These are phyloP conservation scores for Suillia variegata DNA, from an alignment of 2,888 invertebrate species.

Conservation along the genomic window DNA sequence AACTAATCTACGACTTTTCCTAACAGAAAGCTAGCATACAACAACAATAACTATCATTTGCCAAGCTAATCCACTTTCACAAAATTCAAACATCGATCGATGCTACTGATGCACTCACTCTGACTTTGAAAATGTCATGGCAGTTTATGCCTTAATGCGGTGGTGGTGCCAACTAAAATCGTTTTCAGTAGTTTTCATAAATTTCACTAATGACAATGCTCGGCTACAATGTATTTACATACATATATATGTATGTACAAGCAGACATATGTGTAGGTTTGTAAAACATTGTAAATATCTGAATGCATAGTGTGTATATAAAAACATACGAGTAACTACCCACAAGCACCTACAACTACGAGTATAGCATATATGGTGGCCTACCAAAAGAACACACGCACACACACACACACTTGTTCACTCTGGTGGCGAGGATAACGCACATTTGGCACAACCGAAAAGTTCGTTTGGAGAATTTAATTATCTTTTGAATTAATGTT, in stretches of 20 bases:
- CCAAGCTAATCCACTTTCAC: no score
- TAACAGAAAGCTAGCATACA: no score
- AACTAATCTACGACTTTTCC: no score
- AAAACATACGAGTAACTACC: no score
- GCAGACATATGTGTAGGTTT: no score
- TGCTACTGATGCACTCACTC: no score
- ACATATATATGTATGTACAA: no score
- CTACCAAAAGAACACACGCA: background rate
- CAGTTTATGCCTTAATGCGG: background rate
- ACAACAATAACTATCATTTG: no score
- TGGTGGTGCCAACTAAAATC: background rate
- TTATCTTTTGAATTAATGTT: conserved; percentile 53
- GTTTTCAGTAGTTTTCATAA: conserved; percentile 15
- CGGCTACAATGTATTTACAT: no score
- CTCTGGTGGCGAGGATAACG: background rate
- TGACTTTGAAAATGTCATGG: background rate
- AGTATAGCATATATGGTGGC: background rate
- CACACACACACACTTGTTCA: background rate
- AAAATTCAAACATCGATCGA: no score
- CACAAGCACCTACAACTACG: background rate
- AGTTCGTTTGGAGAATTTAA: conserved; percentile 45
- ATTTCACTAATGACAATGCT: conserved; percentile 11
- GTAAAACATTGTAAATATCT: no score
- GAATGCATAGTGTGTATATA: no score
- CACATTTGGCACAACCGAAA: background rate